phyloP scores from a whole-genome alignment of 2,113 vertebrate species.

The Pyrgilauda ruficollis region DNA sequence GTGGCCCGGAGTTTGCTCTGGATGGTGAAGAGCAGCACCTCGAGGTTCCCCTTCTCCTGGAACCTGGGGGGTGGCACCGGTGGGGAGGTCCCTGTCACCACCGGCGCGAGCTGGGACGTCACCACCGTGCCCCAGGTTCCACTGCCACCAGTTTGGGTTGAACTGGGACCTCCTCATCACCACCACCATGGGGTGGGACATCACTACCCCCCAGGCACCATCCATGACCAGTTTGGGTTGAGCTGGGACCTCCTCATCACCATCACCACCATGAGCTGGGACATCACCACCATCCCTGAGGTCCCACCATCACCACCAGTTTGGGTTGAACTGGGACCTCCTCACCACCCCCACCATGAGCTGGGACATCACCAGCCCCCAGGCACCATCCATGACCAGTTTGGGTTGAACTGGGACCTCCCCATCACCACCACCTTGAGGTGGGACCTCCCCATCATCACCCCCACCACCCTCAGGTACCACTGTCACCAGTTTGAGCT shows the following conservation, averaged over 20 bases:
- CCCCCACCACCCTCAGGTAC: background rate
- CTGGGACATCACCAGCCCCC: background rate
- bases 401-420: background rate
- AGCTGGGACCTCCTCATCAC: background rate
- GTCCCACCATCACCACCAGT: background rate
- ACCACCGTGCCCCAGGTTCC: rapidly evolving
- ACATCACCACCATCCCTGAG: background rate
- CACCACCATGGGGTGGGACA: background rate
- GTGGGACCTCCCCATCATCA: background rate
- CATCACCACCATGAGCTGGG: background rate
- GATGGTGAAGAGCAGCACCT: constrained; percentile 95
- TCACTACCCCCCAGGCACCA: no score
- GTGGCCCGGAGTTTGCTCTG: constrained; percentile 95
- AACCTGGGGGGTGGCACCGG: constrained; percentile 71
- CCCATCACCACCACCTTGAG: background rate
- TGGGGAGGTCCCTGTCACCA: background rate
- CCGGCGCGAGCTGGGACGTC: rapidly evolving
- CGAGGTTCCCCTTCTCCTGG: constrained; percentile 95
- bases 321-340: background rate
- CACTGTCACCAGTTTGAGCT: background rate
- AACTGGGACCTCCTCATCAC: background rate
- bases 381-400: background rate
- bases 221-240: rapidly evolving
- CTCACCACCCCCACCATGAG: background rate
- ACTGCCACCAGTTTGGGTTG: rapidly evolving